Base-by-base conservation (phyloP, 1,140 invertebrate genomes). In the Lithobius niger region DNA sequence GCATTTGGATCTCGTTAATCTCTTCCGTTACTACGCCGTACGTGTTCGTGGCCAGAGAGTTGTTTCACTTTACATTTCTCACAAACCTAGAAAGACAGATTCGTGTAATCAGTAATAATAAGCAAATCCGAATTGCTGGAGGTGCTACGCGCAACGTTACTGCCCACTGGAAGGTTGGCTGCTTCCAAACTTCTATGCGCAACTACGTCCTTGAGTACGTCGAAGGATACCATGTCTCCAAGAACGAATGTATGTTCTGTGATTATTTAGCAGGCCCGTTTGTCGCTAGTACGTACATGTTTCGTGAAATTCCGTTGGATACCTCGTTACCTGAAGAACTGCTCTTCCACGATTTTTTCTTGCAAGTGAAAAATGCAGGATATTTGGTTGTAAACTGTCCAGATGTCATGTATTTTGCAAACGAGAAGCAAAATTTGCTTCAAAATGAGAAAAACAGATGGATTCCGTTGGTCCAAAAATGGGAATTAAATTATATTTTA, bases 101-200 rank as follows among this genome's bases (percentile, higher is more conserved):
- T 16, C 50, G 61, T n/a, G 64, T 63, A 52, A 57, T 68, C 1
- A 60, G 55, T n/a, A 13, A 56, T 21, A 47, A 47, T 0, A 25
- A 60, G 13, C 18, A 57, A 25, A 64, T 63, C 1, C 42, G 42
- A 1, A 59, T 62, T 21, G 66, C 56, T 22, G 61, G 59, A 15
- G 67, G 67, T 6, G 59, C 67, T 19, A 43, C 56, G 19, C 59
- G 67, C 16, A 63, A 63, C 48, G 18, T 57, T 25, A 54, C 59
- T 42, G 66, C 66, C 10, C 62, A 65, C 28, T 69, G 68, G 67
- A 62, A 59, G 42, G 60, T 62, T 22, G 67, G 62, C 1, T 70
- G 68, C 52, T 61, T 62, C 49, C 67, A 68, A 49, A 49, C 58
- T 0, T 54, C 56, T 2, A 57, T 64, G 43, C 57, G 58, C 42